Evolutionary conservation across 2,113 vertebrate genomes (phyloP), one percentile per base, ranked within the genome.

Genomic region (Zingel zingel): DNA sequence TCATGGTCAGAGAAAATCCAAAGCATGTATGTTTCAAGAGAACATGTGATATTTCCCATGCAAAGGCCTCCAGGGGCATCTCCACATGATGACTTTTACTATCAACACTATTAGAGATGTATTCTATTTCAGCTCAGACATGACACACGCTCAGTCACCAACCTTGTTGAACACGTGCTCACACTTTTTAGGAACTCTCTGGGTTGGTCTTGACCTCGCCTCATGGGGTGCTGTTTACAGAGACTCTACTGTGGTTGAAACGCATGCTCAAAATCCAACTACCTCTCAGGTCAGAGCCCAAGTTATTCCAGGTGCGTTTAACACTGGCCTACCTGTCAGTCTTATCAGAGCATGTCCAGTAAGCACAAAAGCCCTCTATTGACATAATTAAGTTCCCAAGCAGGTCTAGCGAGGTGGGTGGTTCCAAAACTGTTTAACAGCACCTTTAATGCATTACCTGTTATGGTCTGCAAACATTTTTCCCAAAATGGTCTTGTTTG

Each of bases 381-480:
- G 57, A 86, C 74, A 78, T 68, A 47, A 30, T 47, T 66, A 65
- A 79, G 71, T 84, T 82, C 76, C 82, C 69, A 90, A 70, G 81
- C 61, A 53, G 53, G 39, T 74, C 57, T 78, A 53, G 15, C 45
- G 0, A 86, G 81, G 76, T 85, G 81, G 82, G 87, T 83, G 82
- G 77, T 83, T 87, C 69, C 36, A 56, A 82, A 86, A 89, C 54
- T 59, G 70, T 87, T 90, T 80, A 81, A 76, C 76, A 53, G 72
- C 62, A 81, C 73, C 78, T 83, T 85, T 69, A 85, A 86, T 87
- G 86, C 74, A 79, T 87, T 75, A 66, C 82, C 82, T 86, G 83
- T 77, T 74, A 89, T 86, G 85, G 82, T 82, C 88, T 93, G 84
- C 78, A 89, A 91, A 90, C 88, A 85, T 88, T 87, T 84, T 76